Evolutionary conservation across 2,113 vertebrate species (phyloP).

Genomic region (Sphaerodactylus townsendi): DNA sequence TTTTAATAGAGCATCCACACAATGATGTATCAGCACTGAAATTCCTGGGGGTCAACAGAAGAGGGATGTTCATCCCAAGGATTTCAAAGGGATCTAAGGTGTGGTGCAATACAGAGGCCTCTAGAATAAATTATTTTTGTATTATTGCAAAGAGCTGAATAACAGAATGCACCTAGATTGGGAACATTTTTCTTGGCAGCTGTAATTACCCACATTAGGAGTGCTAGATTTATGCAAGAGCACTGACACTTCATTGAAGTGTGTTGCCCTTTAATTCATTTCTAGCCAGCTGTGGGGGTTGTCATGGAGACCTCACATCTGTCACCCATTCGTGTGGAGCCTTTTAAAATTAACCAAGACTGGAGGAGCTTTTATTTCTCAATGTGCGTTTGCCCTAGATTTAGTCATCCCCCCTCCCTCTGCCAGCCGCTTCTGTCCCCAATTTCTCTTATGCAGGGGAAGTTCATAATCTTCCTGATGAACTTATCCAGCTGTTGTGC

Average conservation of each 20-base stretch:
- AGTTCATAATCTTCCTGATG: background rate
- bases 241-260: constrained; percentile 34
- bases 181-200: background rate
- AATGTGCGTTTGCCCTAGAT: background rate
- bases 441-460: background rate
- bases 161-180: background rate
- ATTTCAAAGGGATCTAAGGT: background rate
- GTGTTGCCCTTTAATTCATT: constrained; percentile 30
- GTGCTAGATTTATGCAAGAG: background rate
- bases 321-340: constrained; percentile 30
- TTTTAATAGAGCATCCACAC: background rate
- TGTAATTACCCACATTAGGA: background rate
- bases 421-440: background rate
- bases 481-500: background rate
- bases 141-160: constrained; percentile 13
- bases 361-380: background rate
- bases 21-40: background rate
- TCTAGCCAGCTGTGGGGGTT: constrained; percentile 56
- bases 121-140: background rate
- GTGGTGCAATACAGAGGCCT: background rate
- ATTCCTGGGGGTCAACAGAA: fast-evolving
- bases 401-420: background rate
- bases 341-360: constrained; percentile 29
- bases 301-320: constrained; percentile 52
- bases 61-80: fast-evolving